Conservation (phyloP, 2,113 vertebrate species). For the Gymnorhina tibicen region DNA sequence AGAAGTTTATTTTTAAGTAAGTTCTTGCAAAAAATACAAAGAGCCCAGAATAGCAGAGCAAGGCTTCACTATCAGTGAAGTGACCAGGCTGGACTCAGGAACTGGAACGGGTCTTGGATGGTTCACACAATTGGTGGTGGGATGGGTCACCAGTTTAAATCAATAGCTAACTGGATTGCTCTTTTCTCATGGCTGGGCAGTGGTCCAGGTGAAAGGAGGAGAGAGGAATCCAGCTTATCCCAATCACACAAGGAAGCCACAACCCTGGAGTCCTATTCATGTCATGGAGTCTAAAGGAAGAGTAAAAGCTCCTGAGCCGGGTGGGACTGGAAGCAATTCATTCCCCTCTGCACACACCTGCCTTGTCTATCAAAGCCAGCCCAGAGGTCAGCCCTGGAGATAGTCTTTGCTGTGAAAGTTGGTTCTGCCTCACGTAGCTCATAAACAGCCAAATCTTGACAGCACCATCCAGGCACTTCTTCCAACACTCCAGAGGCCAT, state of each 20-base stretch:
- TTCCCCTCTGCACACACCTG: neutral
- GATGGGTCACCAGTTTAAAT: neutral
- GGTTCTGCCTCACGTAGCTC: neutral
- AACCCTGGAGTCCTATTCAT: neutral
- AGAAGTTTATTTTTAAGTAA: neutral
- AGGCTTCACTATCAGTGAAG: neutral
- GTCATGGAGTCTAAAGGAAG: neutral
- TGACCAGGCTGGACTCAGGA: neutral
- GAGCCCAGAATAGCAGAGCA: neutral
- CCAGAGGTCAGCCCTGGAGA: neutral
- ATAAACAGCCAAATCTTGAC: neutral
- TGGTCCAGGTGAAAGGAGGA: neutral
- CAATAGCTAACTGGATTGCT: fast-evolving
- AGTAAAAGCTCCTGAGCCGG: neutral
- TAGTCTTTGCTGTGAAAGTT: neutral
- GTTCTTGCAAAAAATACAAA: neutral
- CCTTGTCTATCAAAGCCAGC: neutral
- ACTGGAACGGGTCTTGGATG: neutral
- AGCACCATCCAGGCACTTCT: neutral
- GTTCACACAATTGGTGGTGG: neutral
- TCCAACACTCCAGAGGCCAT: neutral
- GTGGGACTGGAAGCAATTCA: neutral
- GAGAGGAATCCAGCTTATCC: neutral
- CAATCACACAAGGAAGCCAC: neutral
- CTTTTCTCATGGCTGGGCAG: neutral